Evolutionary conservation across 2,113 vertebrate genomes (phyloP).

Genomic region (Ptyas mucosa): DNA sequence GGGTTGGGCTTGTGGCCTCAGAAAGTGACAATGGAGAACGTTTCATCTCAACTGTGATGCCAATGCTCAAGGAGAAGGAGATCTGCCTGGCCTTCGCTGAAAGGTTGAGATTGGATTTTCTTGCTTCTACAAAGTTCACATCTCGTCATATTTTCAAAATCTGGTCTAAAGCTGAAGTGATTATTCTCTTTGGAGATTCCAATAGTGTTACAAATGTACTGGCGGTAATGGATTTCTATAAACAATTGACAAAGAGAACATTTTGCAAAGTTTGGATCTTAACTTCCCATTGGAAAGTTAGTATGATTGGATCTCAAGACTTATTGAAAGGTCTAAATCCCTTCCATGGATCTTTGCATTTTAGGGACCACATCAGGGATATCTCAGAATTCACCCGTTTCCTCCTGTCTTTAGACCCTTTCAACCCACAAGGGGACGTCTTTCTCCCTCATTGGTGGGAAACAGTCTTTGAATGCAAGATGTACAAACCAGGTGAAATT

Average conservation of each 20-base stretch:
- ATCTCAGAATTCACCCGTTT: too few relatives aligned
- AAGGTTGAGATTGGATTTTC: not conserved
- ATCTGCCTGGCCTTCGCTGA: not conserved
- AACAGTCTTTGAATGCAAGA: too few relatives aligned
- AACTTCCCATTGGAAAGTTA: not conserved
- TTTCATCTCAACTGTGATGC: not conserved
- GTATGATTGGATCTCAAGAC: not conserved
- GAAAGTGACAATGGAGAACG: not conserved
- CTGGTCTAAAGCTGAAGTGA: not conserved
- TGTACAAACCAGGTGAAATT: too few relatives aligned
- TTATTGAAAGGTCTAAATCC: too few relatives aligned
- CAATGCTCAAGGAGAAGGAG: not conserved
- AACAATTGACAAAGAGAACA: not conserved
- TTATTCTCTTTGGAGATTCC: not conserved
- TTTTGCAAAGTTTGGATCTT: not conserved
- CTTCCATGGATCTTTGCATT: too few relatives aligned
- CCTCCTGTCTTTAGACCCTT: too few relatives aligned
- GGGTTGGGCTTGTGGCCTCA: not conserved
- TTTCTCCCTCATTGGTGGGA: too few relatives aligned
- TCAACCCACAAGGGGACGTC: too few relatives aligned
- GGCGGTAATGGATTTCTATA: not conserved
- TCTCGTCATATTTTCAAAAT: not conserved
- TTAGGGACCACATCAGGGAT: too few relatives aligned
- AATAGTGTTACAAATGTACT: not conserved
- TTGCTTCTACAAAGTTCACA: not conserved